Conservation (phyloP, 2,113 vertebrate species). For the Haemorhous mexicanus region DNA sequence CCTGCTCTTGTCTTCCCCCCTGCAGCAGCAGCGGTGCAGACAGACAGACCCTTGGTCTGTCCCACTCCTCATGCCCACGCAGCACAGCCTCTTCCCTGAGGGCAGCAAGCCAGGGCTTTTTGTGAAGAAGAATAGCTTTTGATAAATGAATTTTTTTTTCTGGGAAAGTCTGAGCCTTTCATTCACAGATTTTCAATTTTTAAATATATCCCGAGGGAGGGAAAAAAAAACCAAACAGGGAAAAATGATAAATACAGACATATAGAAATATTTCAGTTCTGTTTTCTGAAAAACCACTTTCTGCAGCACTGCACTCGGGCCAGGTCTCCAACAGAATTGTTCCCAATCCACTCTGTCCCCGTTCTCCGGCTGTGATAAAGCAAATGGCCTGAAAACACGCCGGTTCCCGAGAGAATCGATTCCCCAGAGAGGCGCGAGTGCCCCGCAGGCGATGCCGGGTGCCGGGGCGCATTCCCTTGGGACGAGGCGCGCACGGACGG, state of each 20-base stretch:
- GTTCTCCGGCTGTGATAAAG: neutral
- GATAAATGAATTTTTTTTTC: neutral
- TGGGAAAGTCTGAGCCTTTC: neutral
- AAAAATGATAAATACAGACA: neutral
- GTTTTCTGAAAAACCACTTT: neutral
- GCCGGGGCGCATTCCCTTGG: neutral
- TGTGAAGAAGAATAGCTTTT: neutral
- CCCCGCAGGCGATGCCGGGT: accelerated
- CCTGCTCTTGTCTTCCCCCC: neutral
- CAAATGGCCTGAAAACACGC: neutral
- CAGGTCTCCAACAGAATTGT: neutral
- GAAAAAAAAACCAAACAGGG: too few relatives aligned
- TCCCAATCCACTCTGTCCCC: neutral
- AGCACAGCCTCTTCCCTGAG: neutral
- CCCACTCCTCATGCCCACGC: neutral
- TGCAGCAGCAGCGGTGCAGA: neutral
- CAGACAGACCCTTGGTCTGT: neutral
- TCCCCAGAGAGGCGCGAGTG: neutral
- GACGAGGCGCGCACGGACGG: accelerated
- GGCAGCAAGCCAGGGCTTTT: neutral
- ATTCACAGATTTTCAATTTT: neutral
- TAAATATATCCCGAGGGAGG: neutral
- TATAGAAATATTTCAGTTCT: neutral
- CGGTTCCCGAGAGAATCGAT: accelerated
- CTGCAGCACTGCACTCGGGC: neutral